Conservation (phyloP, 2,797 vertebrate genomes). For the Taeniopygia guttata region DNA sequence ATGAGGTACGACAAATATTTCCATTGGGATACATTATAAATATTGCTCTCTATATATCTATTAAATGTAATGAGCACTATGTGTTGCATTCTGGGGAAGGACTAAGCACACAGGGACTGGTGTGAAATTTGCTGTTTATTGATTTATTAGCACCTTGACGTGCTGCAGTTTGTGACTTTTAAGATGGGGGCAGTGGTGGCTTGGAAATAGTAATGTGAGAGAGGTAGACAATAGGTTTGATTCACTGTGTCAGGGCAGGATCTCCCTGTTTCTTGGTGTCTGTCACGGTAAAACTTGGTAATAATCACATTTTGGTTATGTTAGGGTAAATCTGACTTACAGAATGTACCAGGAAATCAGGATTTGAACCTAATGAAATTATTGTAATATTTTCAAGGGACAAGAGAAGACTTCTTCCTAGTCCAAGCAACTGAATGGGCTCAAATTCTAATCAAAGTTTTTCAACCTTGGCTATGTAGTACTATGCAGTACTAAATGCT, state of each 20-base stretch:
- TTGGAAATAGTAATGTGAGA: not conserved
- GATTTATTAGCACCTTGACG: fast-evolving
- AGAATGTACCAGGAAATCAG: not conserved
- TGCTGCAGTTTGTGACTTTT: not conserved
- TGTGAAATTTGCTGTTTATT: not conserved
- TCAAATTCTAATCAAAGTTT: not conserved
- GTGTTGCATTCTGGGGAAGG: not conserved
- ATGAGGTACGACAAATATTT: not conserved
- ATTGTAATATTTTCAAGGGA: not conserved
- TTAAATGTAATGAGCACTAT: not conserved
- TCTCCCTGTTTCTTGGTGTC: not conserved
- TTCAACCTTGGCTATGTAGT: not conserved
- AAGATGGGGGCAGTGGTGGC: not conserved
- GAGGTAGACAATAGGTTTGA: not conserved
- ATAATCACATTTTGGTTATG: not conserved
- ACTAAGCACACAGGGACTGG: not conserved
- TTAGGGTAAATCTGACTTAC: not conserved
- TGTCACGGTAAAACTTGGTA: not conserved
- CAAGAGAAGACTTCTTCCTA: not conserved
- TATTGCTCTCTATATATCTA: not conserved
- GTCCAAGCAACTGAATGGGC: not conserved
- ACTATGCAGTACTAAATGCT: not conserved
- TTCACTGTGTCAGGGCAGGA: not conserved
- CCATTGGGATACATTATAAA: not conserved
- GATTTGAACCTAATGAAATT: not conserved